These are phyloP conservation scores for Urocolius indicus DNA, from an alignment of 2,113 vertebrate genomes.

Conservation along the genomic window DNA sequence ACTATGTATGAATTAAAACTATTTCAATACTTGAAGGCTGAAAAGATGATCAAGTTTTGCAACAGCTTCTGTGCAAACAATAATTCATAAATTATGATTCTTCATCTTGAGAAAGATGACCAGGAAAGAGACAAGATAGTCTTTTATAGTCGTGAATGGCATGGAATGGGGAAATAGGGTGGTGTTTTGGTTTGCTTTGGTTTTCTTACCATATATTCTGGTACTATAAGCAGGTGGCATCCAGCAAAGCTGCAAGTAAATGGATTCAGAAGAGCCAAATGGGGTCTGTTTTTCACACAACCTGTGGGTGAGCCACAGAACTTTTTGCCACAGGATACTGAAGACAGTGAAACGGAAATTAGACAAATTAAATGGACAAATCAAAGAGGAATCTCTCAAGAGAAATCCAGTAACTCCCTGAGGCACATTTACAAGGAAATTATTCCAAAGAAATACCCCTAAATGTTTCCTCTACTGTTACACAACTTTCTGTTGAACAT, in stretches of 20 bases:
- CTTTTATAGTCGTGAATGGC: not conserved
- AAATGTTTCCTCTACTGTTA: not conserved
- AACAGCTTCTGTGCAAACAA: not conserved
- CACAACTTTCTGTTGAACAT: not conserved
- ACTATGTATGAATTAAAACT: not conserved
- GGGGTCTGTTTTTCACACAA: rapidly evolving
- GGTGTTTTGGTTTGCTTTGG: not conserved
- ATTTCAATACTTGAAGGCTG: not conserved
- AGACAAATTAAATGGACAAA: not conserved
- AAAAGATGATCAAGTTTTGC: not conserved
- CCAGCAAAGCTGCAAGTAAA: not conserved
- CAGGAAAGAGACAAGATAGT: not conserved
- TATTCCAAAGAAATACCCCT: not conserved
- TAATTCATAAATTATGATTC: not conserved
- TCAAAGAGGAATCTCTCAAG: not conserved
- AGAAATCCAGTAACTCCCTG: not conserved
- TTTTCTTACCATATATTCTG: not conserved
- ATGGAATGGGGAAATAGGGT: not conserved
- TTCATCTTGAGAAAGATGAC: not conserved
- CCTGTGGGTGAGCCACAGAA: not conserved
- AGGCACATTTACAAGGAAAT: not conserved
- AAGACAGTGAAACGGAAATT: not conserved
- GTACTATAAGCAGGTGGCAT: not conserved
- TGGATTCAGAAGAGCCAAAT: not conserved
- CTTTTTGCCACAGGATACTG: not conserved